phyloP scores from a whole-genome alignment of 2,797 vertebrate species.

The Limosa lapponica region DNA sequence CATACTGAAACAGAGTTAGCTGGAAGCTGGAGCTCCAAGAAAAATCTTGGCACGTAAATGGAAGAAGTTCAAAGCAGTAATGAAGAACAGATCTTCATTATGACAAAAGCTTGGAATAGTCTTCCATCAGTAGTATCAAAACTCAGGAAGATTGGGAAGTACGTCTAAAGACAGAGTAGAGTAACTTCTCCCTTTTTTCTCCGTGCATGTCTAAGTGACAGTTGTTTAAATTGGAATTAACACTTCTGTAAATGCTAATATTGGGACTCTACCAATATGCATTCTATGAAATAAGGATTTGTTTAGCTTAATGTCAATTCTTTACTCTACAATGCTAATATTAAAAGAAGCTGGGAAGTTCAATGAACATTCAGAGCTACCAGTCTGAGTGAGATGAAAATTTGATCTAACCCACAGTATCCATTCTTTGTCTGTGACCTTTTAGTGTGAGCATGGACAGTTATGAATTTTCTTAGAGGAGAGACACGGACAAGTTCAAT shows the following conservation, averaged over 20 bases:
- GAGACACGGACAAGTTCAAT: background rate
- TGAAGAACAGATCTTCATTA: background rate
- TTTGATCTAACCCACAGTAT: background rate
- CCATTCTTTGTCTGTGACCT: background rate
- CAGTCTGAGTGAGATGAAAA: background rate
- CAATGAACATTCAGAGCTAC: background rate
- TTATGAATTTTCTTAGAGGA: background rate
- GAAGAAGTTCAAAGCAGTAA: background rate
- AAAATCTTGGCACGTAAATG: background rate
- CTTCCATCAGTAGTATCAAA: background rate
- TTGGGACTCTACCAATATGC: background rate
- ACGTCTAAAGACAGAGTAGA: background rate
- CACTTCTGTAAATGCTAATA: background rate
- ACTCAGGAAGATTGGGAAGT: background rate
- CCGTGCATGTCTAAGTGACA: rapidly evolving
- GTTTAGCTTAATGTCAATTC: background rate
- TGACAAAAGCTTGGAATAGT: background rate
- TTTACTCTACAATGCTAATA: background rate
- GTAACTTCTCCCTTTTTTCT: background rate
- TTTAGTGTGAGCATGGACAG: background rate
- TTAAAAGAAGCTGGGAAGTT: background rate
- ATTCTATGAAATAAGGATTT: background rate
- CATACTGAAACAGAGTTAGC: background rate
- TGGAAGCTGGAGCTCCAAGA: background rate
- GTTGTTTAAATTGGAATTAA: background rate